Conservation (phyloP, 37 sponge, comb jelly and placozoan species). For the Corticium candelabrum region DNA sequence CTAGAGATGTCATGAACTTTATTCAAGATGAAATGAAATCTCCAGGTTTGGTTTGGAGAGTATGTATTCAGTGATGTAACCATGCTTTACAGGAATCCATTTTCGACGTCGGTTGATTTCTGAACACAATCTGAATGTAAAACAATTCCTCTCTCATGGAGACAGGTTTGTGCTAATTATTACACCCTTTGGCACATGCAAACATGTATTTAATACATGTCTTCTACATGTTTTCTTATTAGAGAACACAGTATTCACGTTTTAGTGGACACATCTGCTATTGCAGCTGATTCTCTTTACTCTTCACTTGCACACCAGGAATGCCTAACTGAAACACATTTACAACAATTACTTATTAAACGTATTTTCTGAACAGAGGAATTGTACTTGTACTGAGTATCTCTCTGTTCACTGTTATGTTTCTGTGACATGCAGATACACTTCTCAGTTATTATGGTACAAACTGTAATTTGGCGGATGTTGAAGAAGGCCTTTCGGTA, state of each 20-base stretch:
- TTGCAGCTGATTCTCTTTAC: neutral
- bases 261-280: conserved; percentile 7
- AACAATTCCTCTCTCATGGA: too few relatives aligned
- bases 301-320: too few relatives aligned
- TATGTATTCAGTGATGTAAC: neutral
- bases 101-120: conserved; percentile 10
- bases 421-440: neutral
- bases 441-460: neutral
- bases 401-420: too few relatives aligned
- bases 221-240: too few relatives aligned
- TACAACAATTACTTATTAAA: too few relatives aligned
- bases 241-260: conserved; percentile 13
- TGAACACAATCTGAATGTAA: conserved; percentile 1
- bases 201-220: too few relatives aligned
- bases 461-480: neutral
- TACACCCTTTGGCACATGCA: too few relatives aligned
- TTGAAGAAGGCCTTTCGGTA: neutral
- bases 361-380: too few relatives aligned
- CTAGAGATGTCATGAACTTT: conserved; percentile 46
- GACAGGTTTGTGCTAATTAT: too few relatives aligned
- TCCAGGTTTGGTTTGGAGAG: conserved; percentile 2
- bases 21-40: conserved; percentile 37
- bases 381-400: too few relatives aligned
- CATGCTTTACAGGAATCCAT: conserved; percentile 16
- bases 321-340: too few relatives aligned